phyloP scores from a whole-genome alignment of 1,140 invertebrate genomes.

The Scylla paramamosain region DNA sequence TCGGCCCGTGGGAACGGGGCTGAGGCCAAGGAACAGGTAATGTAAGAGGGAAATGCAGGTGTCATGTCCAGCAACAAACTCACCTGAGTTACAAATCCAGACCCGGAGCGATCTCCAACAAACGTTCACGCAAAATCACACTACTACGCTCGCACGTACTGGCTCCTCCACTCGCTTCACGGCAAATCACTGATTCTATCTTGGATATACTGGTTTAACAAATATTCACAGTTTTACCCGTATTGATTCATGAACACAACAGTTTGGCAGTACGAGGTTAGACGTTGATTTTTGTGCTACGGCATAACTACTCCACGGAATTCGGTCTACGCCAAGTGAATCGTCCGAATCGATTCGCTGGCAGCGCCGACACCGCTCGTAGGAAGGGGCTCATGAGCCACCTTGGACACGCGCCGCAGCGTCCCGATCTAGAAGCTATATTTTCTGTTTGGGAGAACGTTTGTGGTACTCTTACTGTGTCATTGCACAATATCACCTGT shows the following conservation, averaged over 20 bases:
- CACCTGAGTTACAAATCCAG: constrained; percentile 68
- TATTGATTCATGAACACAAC: constrained; percentile 71
- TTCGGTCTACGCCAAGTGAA: constrained; percentile 73
- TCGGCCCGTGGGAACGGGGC: neutral
- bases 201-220: constrained; percentile 41
- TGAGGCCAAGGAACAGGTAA: neutral
- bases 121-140: constrained; percentile 70
- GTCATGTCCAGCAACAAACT: constrained; percentile 61
- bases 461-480: constrained; percentile 36
- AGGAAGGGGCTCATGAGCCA: constrained; percentile 60
- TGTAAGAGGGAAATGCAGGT: constrained; percentile 28
- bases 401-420: constrained; percentile 34
- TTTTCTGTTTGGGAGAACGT: constrained; percentile 49
- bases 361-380: constrained; percentile 68
- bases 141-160: constrained; percentile 54
- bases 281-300: constrained; percentile 69
- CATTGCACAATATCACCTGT: neutral
- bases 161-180: constrained; percentile 24
- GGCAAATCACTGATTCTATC: constrained; percentile 16
- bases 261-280: constrained; percentile 62
- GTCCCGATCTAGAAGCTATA: constrained; percentile 57
- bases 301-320: constrained; percentile 71
- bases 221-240: constrained; percentile 72
- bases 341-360: constrained; percentile 70
- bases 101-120: constrained; percentile 65